Evolutionary conservation across 2,888 invertebrate genomes (phyloP).

Genomic region (Endotricha flammealis): DNA sequence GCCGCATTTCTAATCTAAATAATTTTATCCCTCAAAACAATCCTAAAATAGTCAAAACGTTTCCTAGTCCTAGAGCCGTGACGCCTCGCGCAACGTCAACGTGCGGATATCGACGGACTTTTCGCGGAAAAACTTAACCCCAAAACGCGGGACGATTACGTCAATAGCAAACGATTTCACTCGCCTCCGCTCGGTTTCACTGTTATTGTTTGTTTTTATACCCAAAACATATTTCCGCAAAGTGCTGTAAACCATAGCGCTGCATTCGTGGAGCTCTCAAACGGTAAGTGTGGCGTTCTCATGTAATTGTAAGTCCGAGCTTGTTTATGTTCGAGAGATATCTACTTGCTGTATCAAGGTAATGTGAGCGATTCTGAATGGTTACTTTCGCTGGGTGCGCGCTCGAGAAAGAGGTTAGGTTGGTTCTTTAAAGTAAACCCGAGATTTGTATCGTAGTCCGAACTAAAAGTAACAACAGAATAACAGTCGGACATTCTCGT

Average conservation of each 20-base stretch:
- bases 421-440: slow-evolving; percentile 60
- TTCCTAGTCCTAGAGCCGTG: slow-evolving; percentile 27
- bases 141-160: slow-evolving; percentile 39
- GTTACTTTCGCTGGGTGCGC: slow-evolving; percentile 55
- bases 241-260: slow-evolving; percentile 30
- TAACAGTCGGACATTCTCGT: too few species aligned
- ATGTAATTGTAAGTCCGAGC: slow-evolving; percentile 29
- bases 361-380: slow-evolving; percentile 37
- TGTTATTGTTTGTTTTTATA: slow-evolving; percentile 52
- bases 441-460: slow-evolving; percentile 47
- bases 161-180: slow-evolving; percentile 37
- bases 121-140: slow-evolving; percentile 31
- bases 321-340: slow-evolving; percentile 22
- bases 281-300: slow-evolving; percentile 49
- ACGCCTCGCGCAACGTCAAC: slow-evolving; percentile 22
- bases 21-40: slow-evolving; percentile 53
- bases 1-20: slow-evolving; percentile 55
- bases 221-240: slow-evolving; percentile 17
- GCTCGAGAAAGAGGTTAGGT: slow-evolving; percentile 58
- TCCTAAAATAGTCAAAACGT: slow-evolving; percentile 42
- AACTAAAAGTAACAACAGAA: too few species aligned
- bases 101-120: slow-evolving; percentile 27
- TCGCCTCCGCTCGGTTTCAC: slow-evolving; percentile 26
- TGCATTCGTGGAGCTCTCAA: slow-evolving; percentile 33
- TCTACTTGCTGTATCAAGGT: slow-evolving; percentile 41